These are phyloP conservation scores for Cataglyphis albicans DNA, from an alignment of 2,888 invertebrate genomes.

Conservation along the genomic window DNA sequence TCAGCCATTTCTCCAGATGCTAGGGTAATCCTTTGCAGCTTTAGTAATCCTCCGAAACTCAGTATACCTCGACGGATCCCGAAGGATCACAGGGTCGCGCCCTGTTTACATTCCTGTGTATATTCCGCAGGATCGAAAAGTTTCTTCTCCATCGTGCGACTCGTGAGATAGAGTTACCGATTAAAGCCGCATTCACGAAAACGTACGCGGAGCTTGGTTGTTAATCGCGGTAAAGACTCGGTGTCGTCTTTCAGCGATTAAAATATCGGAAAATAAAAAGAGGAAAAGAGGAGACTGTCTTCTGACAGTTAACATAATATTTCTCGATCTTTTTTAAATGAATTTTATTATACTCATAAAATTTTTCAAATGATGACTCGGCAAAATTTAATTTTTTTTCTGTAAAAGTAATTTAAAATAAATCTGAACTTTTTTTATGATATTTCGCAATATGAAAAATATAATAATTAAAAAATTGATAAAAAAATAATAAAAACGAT, in stretches of 20 bases:
- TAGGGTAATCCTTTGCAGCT: conserved; percentile 61
- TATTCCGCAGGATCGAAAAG: conserved; percentile 62
- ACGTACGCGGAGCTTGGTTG: conserved; percentile 2
- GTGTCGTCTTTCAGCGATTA: background rate
- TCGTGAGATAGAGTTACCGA: conserved; percentile 46
- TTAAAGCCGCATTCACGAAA: conserved; percentile 43
- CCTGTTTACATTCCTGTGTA: conserved; percentile 58
- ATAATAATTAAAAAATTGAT: background rate
- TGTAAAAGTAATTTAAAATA: background rate
- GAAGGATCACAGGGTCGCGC: conserved; percentile 54
- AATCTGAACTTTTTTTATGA: background rate
- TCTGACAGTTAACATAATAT: background rate
- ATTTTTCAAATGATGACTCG: background rate
- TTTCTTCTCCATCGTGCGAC: conserved; percentile 45
- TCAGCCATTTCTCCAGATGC: conserved; percentile 56
- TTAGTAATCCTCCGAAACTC: conserved; percentile 59
- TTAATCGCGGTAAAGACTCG: background rate
- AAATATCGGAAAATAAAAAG: background rate
- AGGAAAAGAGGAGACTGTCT: too few species aligned
- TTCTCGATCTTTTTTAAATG: background rate
- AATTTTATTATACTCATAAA: background rate
- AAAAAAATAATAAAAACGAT: background rate
- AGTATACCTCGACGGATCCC: conserved; percentile 38
- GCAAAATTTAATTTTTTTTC: background rate
- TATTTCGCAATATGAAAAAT: background rate